Percentiles rank a stretch among this genome's conserved stretches.
Evolutionary conservation across 2,888 invertebrate species (phyloP).

Genomic region (Thera obeliscata): DNA sequence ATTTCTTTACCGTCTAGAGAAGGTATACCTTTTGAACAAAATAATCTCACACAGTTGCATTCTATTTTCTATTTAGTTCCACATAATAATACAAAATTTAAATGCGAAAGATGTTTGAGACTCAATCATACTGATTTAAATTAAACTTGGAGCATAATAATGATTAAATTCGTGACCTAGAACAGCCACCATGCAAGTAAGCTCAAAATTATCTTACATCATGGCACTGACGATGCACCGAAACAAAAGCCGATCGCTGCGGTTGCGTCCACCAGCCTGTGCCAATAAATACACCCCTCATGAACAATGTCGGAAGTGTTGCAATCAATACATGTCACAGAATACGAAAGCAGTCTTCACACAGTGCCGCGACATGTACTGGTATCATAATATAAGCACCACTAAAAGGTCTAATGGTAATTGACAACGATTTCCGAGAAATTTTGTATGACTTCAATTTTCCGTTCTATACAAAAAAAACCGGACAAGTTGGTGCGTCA

Average conservation of each 20-base stretch:
- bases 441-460: neutral
- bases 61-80: no score
- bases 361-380: slow-evolving; percentile 19
- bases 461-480: neutral
- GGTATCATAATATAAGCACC: neutral
- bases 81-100: no score
- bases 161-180: no score
- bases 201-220: neutral
- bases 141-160: no score
- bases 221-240: neutral
- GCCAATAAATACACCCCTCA: slow-evolving; percentile 38
- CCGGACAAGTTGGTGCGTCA: no score
- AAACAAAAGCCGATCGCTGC: slow-evolving; percentile 3
- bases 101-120: no score
- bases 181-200: neutral
- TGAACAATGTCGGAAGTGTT: slow-evolving; percentile 55
- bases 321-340: slow-evolving; percentile 56
- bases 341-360: slow-evolving; percentile 2
- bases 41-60: no score
- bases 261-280: neutral
- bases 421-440: no score
- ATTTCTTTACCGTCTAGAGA: no score
- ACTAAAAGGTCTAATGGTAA: neutral
- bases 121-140: no score
- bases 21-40: no score